Evolutionary conservation across 2,113 vertebrate genomes (phyloP).

Genomic region (Gallinago undulata): DNA sequence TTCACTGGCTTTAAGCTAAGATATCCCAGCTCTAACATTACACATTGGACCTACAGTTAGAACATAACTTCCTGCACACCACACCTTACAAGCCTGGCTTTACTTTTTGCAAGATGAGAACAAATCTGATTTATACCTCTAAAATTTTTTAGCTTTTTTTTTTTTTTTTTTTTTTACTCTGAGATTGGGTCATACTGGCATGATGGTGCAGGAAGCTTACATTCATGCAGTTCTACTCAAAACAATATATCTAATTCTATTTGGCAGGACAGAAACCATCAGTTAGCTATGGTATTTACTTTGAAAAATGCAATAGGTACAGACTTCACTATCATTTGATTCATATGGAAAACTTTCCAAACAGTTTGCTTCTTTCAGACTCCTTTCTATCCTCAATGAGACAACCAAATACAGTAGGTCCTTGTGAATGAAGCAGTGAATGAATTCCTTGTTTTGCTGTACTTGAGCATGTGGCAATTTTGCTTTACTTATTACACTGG

Average conservation of each 20-base stretch:
- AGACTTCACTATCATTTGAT: neutral
- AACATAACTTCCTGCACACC: accelerated
- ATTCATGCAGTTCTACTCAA: neutral
- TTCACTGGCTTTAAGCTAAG: neutral
- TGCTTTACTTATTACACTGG: neutral
- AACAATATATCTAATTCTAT: neutral
- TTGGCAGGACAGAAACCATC: neutral
- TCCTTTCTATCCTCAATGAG: neutral
- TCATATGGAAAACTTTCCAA: neutral
- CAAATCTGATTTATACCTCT: neutral
- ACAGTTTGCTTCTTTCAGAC: neutral
- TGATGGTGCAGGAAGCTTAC: neutral
- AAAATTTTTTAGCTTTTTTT: neutral
- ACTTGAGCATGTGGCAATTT: neutral
- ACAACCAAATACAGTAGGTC: neutral
- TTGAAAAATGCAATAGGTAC: neutral
- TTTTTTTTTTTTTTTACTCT: neutral
- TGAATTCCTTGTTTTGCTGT: neutral
- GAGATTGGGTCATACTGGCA: neutral
- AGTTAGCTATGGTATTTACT: neutral
- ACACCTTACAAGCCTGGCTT: neutral
- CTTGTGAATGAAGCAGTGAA: neutral
- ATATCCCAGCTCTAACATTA: neutral
- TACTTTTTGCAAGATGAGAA: neutral
- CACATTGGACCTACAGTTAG: neutral